phyloP scores from a whole-genome alignment of 2,113 vertebrate genomes.

The Otocyon megalotis region DNA sequence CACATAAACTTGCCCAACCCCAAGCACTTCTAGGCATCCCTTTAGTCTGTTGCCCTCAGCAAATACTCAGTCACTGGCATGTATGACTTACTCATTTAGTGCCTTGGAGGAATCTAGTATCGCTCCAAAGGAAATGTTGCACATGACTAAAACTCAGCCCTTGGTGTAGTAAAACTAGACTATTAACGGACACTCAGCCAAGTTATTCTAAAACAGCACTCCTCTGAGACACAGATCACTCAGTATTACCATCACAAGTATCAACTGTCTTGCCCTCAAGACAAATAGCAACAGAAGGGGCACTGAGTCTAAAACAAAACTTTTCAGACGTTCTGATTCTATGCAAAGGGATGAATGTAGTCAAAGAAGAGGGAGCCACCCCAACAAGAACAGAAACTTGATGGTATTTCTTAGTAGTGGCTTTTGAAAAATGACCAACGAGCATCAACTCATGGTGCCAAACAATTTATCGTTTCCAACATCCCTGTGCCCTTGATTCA shows the following conservation, averaged over 20 bases:
- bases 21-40: background rate
- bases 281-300: background rate
- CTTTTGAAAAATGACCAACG: background rate
- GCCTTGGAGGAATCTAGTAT: background rate
- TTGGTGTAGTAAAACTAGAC: background rate
- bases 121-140: background rate
- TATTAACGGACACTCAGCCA: background rate
- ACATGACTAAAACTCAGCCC: background rate
- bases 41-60: background rate
- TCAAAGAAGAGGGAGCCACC: background rate
- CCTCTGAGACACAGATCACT: background rate
- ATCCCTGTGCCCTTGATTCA: background rate
- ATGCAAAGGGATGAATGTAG: background rate
- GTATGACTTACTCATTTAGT: background rate
- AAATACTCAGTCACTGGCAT: background rate
- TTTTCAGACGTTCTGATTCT: background rate
- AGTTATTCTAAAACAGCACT: background rate
- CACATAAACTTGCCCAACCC: background rate
- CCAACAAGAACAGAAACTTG: background rate
- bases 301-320: background rate
- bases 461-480: background rate
- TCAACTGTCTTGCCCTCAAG: background rate
- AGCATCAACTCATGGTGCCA: background rate
- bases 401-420: background rate
- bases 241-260: background rate